These are phyloP conservation scores for Tachypleus tridentatus DNA, from an alignment of 1,140 invertebrate genomes.

Conservation along the genomic window DNA sequence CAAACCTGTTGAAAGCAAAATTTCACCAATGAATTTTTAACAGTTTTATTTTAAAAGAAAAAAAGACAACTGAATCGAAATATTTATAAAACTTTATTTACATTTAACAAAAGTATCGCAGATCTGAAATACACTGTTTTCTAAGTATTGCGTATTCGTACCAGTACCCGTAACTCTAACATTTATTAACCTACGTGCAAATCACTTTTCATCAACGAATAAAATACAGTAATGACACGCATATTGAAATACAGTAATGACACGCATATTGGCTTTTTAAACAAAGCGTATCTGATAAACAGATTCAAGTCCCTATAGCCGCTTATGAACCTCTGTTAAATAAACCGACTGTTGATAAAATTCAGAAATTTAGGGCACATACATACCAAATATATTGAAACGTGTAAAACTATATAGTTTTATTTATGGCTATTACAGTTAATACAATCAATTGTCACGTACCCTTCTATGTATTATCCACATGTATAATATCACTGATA, in stretches of 20 bases:
- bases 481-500: not conserved
- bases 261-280: too few species aligned
- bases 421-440: not conserved
- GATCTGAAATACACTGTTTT: not conserved
- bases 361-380: not conserved
- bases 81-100: not conserved
- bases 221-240: not conserved
- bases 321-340: too few species aligned
- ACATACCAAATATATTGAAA: not conserved
- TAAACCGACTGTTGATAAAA: not conserved
- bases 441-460: not conserved
- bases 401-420: not conserved
- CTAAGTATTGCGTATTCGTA: too few species aligned
- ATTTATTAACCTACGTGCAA: too few species aligned
- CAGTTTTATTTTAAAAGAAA: not conserved
- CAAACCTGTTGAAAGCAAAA: conserved; percentile 28
- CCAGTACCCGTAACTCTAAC: too few species aligned
- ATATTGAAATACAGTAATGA: too few species aligned
- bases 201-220: not conserved
- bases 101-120: not conserved
- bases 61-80: not conserved
- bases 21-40: conserved; percentile 2
- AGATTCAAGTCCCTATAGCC: too few species aligned
- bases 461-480: not conserved
- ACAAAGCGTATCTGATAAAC: too few species aligned